Base-by-base conservation (phyloP, 1,140 invertebrate genomes). In the Brachionus asplanchnoidis region DNA sequence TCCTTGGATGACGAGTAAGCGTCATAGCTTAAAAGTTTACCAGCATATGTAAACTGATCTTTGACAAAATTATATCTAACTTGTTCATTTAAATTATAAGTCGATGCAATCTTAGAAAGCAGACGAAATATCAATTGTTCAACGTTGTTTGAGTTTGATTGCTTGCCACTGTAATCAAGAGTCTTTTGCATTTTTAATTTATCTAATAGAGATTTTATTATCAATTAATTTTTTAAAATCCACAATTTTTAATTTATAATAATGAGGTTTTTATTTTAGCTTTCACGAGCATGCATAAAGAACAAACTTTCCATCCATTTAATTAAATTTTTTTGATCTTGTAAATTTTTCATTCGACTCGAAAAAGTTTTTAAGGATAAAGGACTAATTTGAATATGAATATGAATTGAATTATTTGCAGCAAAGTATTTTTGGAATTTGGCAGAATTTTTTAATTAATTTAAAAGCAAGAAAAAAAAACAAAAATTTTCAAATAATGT, bases 51-150 rank as follows among this genome's bases (percentile, higher is more conserved):
- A 23, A 26, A 77, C 14, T 50, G 40, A 50, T 77, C 44, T 12
- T 50, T 46, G 26, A 77, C 11, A 77, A 77, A 77, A 32, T 77
- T 20, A 12, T 77, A 9, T 50, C 28, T 77, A 5, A 32, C 42
- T 26, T 46, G 20, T 28, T 77, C 73, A 36, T 77, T 77, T 77
- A 77, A 23, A 17, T 77, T 46, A n/a, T 77, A 50, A 11, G 44
- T 50, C 26, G 73, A 50, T 6, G 73, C 44, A 14, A 77, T 77
- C 23, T 77, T 77, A n/a, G 40, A 50, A 8, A 77, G 20, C n/a
- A 77, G 26, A 11, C 73, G 73, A 77, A 50, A 77, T 50, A 77
- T 50, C 23, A 77, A 23, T 23, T 77, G 73, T 50, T 77, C 73
- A 46, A 77, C 42, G 50, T 77, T 75, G 20, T 75, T 77, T 26